Conservation (phyloP, 2,113 vertebrate genomes). For the Megalops atlanticus region DNA sequence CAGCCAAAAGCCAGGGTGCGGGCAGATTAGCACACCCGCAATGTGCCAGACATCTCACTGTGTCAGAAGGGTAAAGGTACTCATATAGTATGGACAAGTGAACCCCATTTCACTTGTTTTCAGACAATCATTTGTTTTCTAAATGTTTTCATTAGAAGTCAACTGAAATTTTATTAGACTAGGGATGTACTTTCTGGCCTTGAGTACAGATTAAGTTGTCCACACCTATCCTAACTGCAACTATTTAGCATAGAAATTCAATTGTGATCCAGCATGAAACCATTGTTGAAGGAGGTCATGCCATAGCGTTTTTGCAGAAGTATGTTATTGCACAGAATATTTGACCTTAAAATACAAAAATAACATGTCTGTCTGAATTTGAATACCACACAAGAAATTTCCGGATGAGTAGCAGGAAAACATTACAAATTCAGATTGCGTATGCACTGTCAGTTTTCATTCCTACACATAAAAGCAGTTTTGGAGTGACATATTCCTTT, state of each 20-base stretch:
- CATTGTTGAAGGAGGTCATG: background rate
- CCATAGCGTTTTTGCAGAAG: background rate
- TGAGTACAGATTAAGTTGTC: background rate
- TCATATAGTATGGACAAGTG: too few relatives aligned
- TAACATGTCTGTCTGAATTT: background rate
- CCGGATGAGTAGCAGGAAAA: background rate
- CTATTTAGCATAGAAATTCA: background rate
- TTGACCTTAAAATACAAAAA: background rate
- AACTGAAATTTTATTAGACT: background rate
- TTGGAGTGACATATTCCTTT: background rate
- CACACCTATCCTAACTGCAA: background rate
- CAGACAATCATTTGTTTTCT: too few relatives aligned
- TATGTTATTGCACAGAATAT: background rate
- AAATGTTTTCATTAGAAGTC: too few relatives aligned
- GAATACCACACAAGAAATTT: conserved; percentile 6
- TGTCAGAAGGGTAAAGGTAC: too few relatives aligned
- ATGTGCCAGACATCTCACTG: too few relatives aligned
- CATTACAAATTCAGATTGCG: background rate
- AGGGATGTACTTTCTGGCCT: background rate
- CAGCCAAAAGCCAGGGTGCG: background rate
- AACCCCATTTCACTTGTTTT: too few relatives aligned
- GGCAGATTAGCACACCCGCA: too few relatives aligned
- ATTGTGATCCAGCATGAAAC: background rate
- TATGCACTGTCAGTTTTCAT: background rate
- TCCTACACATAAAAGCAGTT: background rate